Evolutionary conservation across 2,113 vertebrate genomes (phyloP), one percentile per base, ranked within the genome.

Genomic region (Leucosticte australis): DNA sequence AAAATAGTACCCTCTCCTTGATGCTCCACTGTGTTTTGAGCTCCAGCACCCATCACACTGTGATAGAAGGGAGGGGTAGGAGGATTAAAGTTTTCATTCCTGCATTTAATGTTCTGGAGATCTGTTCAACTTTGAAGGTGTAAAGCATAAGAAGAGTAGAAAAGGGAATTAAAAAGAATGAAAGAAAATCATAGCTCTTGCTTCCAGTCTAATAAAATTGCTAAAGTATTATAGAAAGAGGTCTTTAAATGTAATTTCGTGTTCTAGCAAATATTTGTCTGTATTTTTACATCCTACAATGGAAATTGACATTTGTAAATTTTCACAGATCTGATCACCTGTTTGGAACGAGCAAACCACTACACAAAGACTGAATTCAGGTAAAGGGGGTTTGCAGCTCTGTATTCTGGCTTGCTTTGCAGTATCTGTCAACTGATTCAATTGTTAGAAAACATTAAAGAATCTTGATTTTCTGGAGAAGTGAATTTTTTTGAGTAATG

Each of bases 311-410:
- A 62, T 92, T 86, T 84, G 52, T 95, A 94, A 94, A 94, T 97
- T 96, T 88, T 73, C 76, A 94, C 97, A 99, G 99, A 99, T 97
- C 95, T 99, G 80, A 98, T 99, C 92, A 99, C 98, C 2, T 99
- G 99, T 93, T 96, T 98, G 97, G 98, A 98, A 91, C 97, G 96
- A 92, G 98, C 96, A 91, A 98, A 95, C 90, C 98, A 98, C 95
- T 98, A 98, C 93, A 85, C 93, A 42, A 94, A 97, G 69, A 67
- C 95, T 81, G 97, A 98, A 79, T 99, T 98, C 98, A 98, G 98
- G 98, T 99, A 98, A 98, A 60, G 60, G 71, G 42, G 10, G 20
- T 63, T 94, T 91, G n/a, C 37, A 64, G 23, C n/a, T 87, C 69
- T 63, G 35, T 9, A 2, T 70, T 92, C 31, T 76, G 70, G 9